These are phyloP conservation scores for Liopterus haemorrhoidalis DNA, from an alignment of 2,888 invertebrate species.

Conservation along the genomic window DNA sequence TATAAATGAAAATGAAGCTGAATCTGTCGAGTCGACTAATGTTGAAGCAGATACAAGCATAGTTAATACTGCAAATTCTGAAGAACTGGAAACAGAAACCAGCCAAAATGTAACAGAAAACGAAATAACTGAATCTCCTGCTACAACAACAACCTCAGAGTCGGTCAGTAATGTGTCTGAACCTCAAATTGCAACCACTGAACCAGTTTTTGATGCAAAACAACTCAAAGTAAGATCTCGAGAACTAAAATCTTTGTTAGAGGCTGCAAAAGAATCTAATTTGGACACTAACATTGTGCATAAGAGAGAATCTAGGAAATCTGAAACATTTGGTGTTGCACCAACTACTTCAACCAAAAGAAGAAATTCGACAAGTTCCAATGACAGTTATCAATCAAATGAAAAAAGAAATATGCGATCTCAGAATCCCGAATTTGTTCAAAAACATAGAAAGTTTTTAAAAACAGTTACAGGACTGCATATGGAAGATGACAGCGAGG, in stretches of 20 bases:
- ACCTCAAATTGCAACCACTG: slow-evolving; percentile 1
- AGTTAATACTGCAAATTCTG: too few relatives aligned
- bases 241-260: slow-evolving; percentile 59
- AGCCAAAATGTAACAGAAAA: too few relatives aligned
- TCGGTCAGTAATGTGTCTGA: too few relatives aligned
- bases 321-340: slow-evolving; percentile 35
- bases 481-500: slow-evolving; percentile 26
- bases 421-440: slow-evolving; percentile 58
- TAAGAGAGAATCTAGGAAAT: slow-evolving; percentile 42
- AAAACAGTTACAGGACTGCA: slow-evolving; percentile 49
- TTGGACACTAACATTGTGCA: slow-evolving; percentile 50
- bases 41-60: slow-evolving; percentile 8
- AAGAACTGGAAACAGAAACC: background rate
- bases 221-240: slow-evolving; percentile 34
- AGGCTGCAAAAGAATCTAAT: slow-evolving; percentile 63
- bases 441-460: slow-evolving; percentile 56
- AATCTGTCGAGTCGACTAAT: background rate
- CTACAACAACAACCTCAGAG: too few relatives aligned
- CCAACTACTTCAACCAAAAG: slow-evolving; percentile 33
- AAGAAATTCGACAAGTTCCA: slow-evolving; percentile 33
- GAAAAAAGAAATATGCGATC: slow-evolving; percentile 53
- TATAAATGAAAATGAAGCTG: background rate
- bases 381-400: slow-evolving; percentile 18
- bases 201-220: slow-evolving; percentile 11
- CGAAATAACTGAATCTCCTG: background rate